phyloP scores from a whole-genome alignment of 2,113 vertebrate species.

The Limanda limanda region DNA sequence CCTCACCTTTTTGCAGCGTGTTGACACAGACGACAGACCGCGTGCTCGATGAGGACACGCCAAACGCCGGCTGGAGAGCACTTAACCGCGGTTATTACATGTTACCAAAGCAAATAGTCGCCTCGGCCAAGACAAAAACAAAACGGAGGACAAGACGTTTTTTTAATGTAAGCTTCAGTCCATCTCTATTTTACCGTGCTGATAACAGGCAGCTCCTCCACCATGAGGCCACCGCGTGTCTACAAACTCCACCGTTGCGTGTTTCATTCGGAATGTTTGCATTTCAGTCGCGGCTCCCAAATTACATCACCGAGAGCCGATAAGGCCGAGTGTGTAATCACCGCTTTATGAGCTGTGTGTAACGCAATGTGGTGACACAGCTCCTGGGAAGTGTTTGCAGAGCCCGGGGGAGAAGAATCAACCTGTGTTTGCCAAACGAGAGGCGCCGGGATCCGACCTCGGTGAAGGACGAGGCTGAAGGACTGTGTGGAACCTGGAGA shows the following conservation, averaged over 20 bases:
- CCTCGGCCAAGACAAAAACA: slow-evolving; percentile 11
- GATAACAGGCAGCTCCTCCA: slow-evolving; percentile 26
- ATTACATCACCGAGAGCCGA: slow-evolving; percentile 67
- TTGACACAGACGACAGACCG: slow-evolving; percentile 52
- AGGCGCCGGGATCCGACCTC: slow-evolving; percentile 31
- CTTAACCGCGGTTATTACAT: slow-evolving; percentile 40
- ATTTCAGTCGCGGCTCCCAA: slow-evolving; percentile 49
- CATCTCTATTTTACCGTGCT: neutral
- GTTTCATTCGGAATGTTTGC: slow-evolving; percentile 59
- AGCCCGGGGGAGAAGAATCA: slow-evolving; percentile 30
- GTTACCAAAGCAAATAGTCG: slow-evolving; percentile 51
- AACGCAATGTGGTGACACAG: slow-evolving; percentile 55
- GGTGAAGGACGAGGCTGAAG: neutral
- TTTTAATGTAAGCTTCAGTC: slow-evolving; percentile 7
- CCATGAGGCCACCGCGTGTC: neutral
- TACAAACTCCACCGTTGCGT: slow-evolving; percentile 31
- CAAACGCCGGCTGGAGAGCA: slow-evolving; percentile 34
- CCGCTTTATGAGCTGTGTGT: slow-evolving; percentile 56
- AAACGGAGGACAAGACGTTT: slow-evolving; percentile 1
- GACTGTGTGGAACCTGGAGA: neutral
- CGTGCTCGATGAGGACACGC: slow-evolving; percentile 10
- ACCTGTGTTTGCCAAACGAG: slow-evolving; percentile 20
- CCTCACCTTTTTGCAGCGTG: slow-evolving; percentile 31
- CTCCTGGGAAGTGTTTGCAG: slow-evolving; percentile 61
- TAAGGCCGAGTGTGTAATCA: slow-evolving; percentile 66